A percentile compares a stretch with the other conserved stretches of the same genome.
Evolutionary conservation across 2,113 vertebrate species (phyloP).

Genomic region (Corynorhinus townsendii): DNA sequence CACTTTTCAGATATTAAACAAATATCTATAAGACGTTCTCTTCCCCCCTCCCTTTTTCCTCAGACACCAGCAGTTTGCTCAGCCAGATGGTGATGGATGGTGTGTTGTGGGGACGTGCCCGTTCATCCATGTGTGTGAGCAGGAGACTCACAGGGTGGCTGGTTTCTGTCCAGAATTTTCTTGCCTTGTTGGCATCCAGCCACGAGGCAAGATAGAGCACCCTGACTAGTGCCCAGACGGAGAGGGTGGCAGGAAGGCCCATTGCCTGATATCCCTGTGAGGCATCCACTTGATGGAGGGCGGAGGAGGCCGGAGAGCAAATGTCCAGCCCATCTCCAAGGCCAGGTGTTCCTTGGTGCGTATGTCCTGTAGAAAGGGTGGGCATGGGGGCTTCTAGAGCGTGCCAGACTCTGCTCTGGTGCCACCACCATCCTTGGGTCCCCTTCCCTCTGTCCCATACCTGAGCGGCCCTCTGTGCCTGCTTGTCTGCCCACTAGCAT

Average conservation of each 20-base stretch:
- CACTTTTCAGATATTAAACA: constrained; percentile 58
- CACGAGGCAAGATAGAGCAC: not conserved
- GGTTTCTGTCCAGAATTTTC: not conserved
- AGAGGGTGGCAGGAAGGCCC: constrained; percentile 20
- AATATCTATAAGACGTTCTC: constrained; percentile 34
- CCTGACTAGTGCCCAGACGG: constrained; percentile 24
- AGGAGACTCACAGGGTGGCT: not conserved
- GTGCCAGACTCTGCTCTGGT: not conserved
- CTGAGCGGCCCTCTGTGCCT: not conserved
- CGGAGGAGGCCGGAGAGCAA: not conserved
- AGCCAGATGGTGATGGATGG: constrained; percentile 22
- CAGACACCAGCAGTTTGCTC: constrained; percentile 15
- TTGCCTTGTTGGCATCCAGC: not conserved
- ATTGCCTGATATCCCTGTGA: fast-evolving
- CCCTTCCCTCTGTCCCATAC: fast-evolving
- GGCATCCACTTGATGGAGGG: not conserved
- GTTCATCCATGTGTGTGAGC: not conserved
- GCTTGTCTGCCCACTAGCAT: not conserved
- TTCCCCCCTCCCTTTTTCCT: not conserved
- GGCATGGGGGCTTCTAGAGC: not conserved
- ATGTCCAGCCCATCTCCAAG: constrained; percentile 20
- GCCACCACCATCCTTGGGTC: fast-evolving
- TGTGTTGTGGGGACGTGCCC: not conserved
- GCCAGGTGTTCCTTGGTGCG: constrained; percentile 32
- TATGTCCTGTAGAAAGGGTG: not conserved